Evolutionary conservation across 1,140 invertebrate species (phyloP).

Genomic region (Drosophila nigrodunni): DNA sequence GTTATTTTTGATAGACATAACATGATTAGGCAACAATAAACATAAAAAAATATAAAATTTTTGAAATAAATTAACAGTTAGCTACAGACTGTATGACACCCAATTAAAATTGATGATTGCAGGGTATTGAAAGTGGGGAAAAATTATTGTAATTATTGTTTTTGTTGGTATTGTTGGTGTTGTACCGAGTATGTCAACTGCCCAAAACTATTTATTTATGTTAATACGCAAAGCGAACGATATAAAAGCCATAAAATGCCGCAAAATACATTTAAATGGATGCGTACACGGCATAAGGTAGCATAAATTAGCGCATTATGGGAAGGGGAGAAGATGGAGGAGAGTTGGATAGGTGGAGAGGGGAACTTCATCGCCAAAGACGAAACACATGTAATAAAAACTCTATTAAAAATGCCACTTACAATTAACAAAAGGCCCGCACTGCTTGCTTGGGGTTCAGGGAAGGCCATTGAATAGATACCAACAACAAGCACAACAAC

Average conservation of each 20-base stretch:
- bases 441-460: slow-evolving; percentile 41
- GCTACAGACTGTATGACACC: not conserved
- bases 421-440: slow-evolving; percentile 73
- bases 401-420: slow-evolving; percentile 70
- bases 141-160: slow-evolving; percentile 32
- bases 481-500: slow-evolving; percentile 14
- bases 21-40: too few species aligned
- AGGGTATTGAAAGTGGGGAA: slow-evolving; percentile 9
- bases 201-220: slow-evolving; percentile 41
- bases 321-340: not conserved
- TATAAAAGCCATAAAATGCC: slow-evolving; percentile 57
- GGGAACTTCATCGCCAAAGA: slow-evolving; percentile 27
- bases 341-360: not conserved
- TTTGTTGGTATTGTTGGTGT: slow-evolving; percentile 6
- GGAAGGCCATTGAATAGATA: slow-evolving; percentile 39
- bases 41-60: too few species aligned
- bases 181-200: slow-evolving; percentile 41
- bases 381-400: slow-evolving; percentile 60
- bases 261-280: slow-evolving; percentile 60
- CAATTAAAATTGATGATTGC: slow-evolving; percentile 1
- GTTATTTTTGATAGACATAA: too few species aligned
- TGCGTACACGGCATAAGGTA: slow-evolving; percentile 44
- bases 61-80: too few species aligned
- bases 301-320: slow-evolving; percentile 51
- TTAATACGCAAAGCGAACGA: slow-evolving; percentile 45